Percentiles rank a stretch among this genome's conserved stretches.
phyloP scores from a whole-genome alignment of 2,888 invertebrate species.

The Phortica okadai region DNA sequence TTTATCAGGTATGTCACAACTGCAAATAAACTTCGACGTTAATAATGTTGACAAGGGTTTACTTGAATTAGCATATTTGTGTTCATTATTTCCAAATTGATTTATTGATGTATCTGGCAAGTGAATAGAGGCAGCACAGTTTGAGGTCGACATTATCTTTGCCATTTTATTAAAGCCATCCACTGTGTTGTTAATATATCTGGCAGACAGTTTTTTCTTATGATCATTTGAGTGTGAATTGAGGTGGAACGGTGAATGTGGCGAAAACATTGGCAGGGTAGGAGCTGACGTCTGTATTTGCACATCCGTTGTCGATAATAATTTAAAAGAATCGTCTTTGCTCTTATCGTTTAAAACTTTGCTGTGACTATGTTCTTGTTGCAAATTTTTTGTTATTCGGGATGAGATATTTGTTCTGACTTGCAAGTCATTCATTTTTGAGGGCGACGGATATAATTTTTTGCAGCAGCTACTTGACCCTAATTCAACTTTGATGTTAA shows the following conservation, averaged over 20 bases:
- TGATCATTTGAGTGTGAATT: constrained; percentile 51
- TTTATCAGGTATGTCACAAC: constrained; percentile 42
- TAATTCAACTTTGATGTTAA: not conserved
- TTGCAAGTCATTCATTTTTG: constrained; percentile 34
- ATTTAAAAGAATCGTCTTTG: not conserved
- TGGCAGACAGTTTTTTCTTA: constrained; percentile 62
- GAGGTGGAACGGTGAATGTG: constrained; percentile 63
- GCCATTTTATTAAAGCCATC: constrained; percentile 26
- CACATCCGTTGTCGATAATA: constrained; percentile 37
- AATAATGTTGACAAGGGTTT: not conserved
- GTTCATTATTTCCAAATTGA: constrained; percentile 21
- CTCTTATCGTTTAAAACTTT: constrained; percentile 42
- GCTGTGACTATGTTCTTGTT: not conserved
- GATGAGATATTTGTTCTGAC: too few relatives aligned
- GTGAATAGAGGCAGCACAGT: too few relatives aligned
- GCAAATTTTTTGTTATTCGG: constrained; percentile 19
- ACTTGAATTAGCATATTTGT: not conserved
- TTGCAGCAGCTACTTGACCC: not conserved
- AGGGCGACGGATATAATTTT: constrained; percentile 47
- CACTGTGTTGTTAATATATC: constrained; percentile 63
- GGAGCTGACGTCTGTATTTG: constrained; percentile 56
- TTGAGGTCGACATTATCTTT: constrained; percentile 4
- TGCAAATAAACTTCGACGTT: constrained; percentile 46
- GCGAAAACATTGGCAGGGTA: constrained; percentile 65
- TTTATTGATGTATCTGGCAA: not conserved